Evolutionary conservation across 2,888 invertebrate genomes (phyloP), one percentile per base, ranked within the genome.

Genomic region (Idaea straminata): DNA sequence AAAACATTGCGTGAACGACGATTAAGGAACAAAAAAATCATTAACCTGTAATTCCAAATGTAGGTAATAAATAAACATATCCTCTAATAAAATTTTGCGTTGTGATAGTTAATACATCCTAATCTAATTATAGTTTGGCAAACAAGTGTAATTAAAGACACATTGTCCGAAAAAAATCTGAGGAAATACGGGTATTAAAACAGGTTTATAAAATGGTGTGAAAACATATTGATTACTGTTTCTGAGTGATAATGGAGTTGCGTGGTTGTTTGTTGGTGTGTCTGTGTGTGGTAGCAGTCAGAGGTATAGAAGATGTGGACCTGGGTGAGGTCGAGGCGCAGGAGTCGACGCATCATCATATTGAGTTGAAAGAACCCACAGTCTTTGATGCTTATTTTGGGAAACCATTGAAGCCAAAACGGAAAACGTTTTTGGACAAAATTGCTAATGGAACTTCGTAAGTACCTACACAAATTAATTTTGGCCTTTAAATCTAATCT

Each of bases 301-400:
- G 59, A 4, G 5, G 34, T 16, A 10, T 6, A 34, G 34, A 59
- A 10, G 59, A 6, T 6, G 13, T 16, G 16, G 16, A 59, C 4
- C 5, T 34, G 47, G 34, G 16, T 34, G 59, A 16, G 59, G 0
- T 13, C 6, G 25, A 59, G 15, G 59, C 16, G 25, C 59, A 34
- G 6, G 59, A 59, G 34, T 58, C 58, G 15, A 58, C 5, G 15
- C n/a, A 16, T n/a, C 7, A 59, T 16, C 16, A 25, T 6, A 5
- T 5, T 34, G 59, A 59, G 59, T 13, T 13, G 6, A 13, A 59
- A 34, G 62, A 60, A 3, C 70, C 73, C 2, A 71, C 74, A 4
- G 10, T 78, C 5, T 81, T 79, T 47, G 80, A 80, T 59, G 78
- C 80, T 15, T 81, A 75, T 68, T 80, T 80, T 25, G 80, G 80